Conservation (phyloP, 2,113 vertebrate species). For the western clawed frog (Xenopus tropicalis) region DNA sequence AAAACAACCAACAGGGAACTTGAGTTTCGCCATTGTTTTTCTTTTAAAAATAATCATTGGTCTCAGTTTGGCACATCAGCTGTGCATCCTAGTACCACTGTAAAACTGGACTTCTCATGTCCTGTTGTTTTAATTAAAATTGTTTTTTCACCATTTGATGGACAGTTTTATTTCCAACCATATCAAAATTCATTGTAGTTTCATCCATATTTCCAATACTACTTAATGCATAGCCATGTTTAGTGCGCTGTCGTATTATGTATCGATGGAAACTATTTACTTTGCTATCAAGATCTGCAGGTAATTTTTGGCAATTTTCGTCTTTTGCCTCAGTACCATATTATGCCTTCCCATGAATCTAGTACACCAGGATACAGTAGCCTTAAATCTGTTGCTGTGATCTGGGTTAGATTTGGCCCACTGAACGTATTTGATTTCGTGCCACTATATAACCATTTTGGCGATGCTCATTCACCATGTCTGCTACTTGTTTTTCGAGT, state of each 20-base stretch:
- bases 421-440: slow-evolving; percentile 6
- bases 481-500: slow-evolving; percentile 6
- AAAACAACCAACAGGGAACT: slow-evolving; percentile 9
- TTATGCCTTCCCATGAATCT: neutral
- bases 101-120: slow-evolving; percentile 29
- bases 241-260: neutral
- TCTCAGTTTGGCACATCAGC: slow-evolving; percentile 20
- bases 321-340: neutral
- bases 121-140: slow-evolving; percentile 25
- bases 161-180: slow-evolving; percentile 45
- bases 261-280: slow-evolving; percentile 14
- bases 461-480: slow-evolving; percentile 5
- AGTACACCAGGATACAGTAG: neutral
- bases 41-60: slow-evolving; percentile 31
- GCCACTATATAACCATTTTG: slow-evolving; percentile 9
- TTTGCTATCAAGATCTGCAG: slow-evolving; percentile 18
- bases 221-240: slow-evolving; percentile 4
- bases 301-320: slow-evolving; percentile 9
- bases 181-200: slow-evolving; percentile 41
- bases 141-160: slow-evolving; percentile 29
- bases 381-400: neutral
- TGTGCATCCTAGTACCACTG: slow-evolving; percentile 2
- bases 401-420: neutral
- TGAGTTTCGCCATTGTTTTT: slow-evolving; percentile 18
- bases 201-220: slow-evolving; percentile 3